A percentile compares a stretch with the other conserved stretches of the same genome.
These are phyloP conservation scores for Axinella damicornis DNA, from an alignment of 37 sponge, comb jelly and placozoan species.

Conservation along the genomic window DNA sequence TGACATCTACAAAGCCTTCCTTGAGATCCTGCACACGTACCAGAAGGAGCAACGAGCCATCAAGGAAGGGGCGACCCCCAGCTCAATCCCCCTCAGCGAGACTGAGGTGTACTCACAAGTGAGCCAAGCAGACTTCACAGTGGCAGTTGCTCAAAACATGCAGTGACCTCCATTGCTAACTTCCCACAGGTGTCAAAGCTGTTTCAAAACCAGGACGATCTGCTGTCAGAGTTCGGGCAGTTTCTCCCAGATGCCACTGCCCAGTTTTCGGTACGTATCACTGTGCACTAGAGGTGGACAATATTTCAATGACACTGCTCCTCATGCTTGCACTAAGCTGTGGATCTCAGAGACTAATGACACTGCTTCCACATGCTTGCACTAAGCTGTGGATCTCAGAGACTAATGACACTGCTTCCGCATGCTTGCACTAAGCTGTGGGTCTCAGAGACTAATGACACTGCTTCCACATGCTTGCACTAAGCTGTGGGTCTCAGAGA, in stretches of 20 bases:
- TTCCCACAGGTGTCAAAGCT: slow-evolving; percentile 75
- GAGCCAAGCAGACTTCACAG: neutral
- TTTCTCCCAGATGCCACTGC: slow-evolving; percentile 93
- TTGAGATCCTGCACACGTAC: slow-evolving; percentile 96
- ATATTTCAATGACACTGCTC: no score
- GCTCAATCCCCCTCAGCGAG: slow-evolving; percentile 60
- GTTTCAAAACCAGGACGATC: slow-evolving; percentile 94
- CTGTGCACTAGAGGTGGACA: no score
- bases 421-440: no score
- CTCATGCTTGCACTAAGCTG: no score
- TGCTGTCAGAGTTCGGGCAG: slow-evolving; percentile 94
- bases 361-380: no score
- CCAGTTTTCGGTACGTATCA: neutral
- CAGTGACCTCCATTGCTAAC: no score
- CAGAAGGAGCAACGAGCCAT: slow-evolving; percentile 90
- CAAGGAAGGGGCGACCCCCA: slow-evolving; percentile 31
- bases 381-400: no score
- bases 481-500: no score
- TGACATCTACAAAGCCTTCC: slow-evolving; percentile 93
- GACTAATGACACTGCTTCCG: no score
- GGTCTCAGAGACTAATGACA: no score
- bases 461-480: no score
- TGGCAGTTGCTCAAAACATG: neutral
- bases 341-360: no score
- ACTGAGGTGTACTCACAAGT: slow-evolving; percentile 83